phyloP scores from a whole-genome alignment of 2,888 invertebrate species.

The Philhelius pedissequus region DNA sequence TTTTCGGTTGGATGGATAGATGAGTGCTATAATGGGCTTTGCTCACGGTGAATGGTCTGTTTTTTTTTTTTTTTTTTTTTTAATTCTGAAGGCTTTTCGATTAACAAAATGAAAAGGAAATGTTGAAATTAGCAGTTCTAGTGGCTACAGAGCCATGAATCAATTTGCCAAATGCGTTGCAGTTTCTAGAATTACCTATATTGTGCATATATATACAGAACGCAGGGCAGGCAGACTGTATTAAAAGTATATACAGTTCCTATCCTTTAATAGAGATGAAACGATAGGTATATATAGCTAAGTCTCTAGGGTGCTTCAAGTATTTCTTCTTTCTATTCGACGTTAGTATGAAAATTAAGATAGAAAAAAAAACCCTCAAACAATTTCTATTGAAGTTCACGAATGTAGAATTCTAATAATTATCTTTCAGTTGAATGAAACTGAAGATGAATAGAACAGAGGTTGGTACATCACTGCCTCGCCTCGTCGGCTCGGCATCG shows the following conservation, averaged over 20 bases:
- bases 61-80: slow-evolving; percentile 1
- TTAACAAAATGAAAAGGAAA: slow-evolving; percentile 63
- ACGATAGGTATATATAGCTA: no score
- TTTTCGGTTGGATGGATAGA: slow-evolving; percentile 63
- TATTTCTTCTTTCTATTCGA: neutral
- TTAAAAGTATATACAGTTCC: neutral
- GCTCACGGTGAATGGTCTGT: slow-evolving; percentile 24
- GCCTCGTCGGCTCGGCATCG: no score
- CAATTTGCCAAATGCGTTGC: slow-evolving; percentile 65
- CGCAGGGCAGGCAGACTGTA: neutral
- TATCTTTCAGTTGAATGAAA: slow-evolving; percentile 34
- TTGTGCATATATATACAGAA: neutral
- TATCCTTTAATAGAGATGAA: slow-evolving; percentile 26
- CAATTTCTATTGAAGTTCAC: neutral
- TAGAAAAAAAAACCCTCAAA: slow-evolving; percentile 12
- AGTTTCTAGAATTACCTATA: slow-evolving; percentile 28
- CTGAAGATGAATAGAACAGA: slow-evolving; percentile 14
- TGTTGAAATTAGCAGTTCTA: slow-evolving; percentile 59
- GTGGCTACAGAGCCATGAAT: slow-evolving; percentile 51
- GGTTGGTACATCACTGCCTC: slow-evolving; percentile 25
- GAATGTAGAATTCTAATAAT: neutral
- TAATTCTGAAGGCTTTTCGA: slow-evolving; percentile 33
- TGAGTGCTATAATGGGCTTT: slow-evolving; percentile 60
- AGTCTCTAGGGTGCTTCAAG: neutral
- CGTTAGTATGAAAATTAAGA: slow-evolving; percentile 1